phyloP scores from a whole-genome alignment of 2,113 vertebrate species.

The Hemicordylus capensis region DNA sequence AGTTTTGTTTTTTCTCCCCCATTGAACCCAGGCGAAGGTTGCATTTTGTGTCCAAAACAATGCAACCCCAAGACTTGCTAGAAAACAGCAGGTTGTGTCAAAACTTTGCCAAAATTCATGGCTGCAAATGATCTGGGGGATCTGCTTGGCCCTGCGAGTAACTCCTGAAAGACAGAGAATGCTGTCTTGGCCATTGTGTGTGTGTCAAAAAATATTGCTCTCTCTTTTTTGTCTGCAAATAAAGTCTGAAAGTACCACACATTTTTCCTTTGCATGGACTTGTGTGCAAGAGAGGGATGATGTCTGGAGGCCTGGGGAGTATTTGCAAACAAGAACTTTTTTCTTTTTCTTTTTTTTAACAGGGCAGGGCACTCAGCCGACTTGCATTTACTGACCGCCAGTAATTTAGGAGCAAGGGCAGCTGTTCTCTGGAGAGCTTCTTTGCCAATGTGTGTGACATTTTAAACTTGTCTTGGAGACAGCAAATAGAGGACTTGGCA shows the following conservation, averaged over 20 bases:
- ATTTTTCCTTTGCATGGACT: not conserved
- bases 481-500: not conserved
- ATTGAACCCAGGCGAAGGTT: not conserved
- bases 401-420: not conserved
- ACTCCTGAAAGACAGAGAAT: not conserved
- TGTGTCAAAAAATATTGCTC: constrained; percentile 59
- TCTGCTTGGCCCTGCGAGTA: not conserved
- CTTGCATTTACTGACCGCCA: fast-evolving
- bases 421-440: not conserved
- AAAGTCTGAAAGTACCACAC: not conserved
- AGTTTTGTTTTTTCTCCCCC: not conserved
- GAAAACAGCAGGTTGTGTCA: not conserved
- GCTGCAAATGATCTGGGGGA: not conserved
- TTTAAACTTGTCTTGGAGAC: not conserved
- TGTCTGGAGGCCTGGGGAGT: not conserved
- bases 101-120: not conserved
- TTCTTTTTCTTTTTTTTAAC: too few relatives aligned
- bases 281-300: not conserved
- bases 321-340: not conserved
- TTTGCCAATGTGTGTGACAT: not conserved
- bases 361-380: not conserved
- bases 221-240: constrained; percentile 47
- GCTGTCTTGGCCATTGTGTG: not conserved
- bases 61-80: not conserved
- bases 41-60: not conserved